Base-by-base conservation (phyloP, 2,797 vertebrate species). In the Odontamblyopus rebecca region DNA sequence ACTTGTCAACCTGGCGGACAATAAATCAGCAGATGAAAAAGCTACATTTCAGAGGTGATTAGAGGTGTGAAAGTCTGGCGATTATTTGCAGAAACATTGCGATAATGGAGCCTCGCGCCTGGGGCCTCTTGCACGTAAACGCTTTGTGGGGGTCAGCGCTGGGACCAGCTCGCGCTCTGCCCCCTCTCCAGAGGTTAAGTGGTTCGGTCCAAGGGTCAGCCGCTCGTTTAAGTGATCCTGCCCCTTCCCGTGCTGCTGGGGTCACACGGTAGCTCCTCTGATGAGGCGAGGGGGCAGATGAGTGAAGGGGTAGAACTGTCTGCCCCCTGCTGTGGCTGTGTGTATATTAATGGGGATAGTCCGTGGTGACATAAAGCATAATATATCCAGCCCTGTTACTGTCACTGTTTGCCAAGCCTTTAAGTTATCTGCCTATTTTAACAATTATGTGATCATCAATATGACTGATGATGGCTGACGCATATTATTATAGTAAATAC, bases 311-410 rank as follows among this genome's bases (percentile, higher is more conserved):
- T 66, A 27, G 72, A 80, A 72, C 81, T 75, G 83, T 78, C 72
- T 65, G 76, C 65, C 83, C 78, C 87, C 85, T 73, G 79, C 86
- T 85, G 79, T 63, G 90, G 81, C 80, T 60, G 56, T 74, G 65
- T 57, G 56, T 78, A 64, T 77, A 70, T 71, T 89, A 88, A 90
- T 91, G 82, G 82, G 81, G 86, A 69, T 78, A 84, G 84, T 88
- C 86, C 88, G 84, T 1, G 38, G 70, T 91, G 91, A 92, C 91
- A 86, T 76, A 70, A 83, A 89, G 75, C 91, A 89, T 79, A 87
- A 87, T 89, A 85, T 68, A 32, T 30, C 64, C 29, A 62, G 71
- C 68, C 19, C 69, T 15, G 67, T 67, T 72, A 66, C 85, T 73
- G 85, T 86, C 84, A 86, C 78, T 84, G 54, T 23, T 0, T 44